phyloP scores from a whole-genome alignment of 2,797 vertebrate genomes.

The Echiichthys vipera region DNA sequence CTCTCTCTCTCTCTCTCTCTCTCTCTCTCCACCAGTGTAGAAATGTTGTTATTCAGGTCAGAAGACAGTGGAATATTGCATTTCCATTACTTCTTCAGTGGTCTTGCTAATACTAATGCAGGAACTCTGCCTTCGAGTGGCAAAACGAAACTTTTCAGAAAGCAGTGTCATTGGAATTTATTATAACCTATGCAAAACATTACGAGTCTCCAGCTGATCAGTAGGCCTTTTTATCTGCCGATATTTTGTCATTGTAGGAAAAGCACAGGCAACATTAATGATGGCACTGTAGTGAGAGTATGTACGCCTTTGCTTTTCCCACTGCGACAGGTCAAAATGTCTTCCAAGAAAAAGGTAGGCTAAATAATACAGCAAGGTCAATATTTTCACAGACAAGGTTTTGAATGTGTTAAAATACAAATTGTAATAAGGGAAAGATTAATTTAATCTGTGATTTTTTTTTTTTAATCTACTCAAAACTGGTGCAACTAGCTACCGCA shows the following conservation, averaged over 20 bases:
- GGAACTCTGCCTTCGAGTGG: slow-evolving; percentile 13
- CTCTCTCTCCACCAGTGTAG: slow-evolving; percentile 53
- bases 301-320: not conserved
- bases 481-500: not conserved
- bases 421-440: not conserved
- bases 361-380: not conserved
- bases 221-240: not conserved
- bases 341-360: not conserved
- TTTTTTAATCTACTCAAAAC: not conserved
- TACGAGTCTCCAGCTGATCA: not conserved
- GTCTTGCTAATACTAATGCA: slow-evolving; percentile 20
- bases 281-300: not conserved
- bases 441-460: not conserved
- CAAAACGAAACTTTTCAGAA: slow-evolving; percentile 2
- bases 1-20: slow-evolving; percentile 29
- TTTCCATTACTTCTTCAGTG: slow-evolving; percentile 56
- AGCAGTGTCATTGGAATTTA: not conserved
- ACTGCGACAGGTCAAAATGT: not conserved
- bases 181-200: not conserved
- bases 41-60: slow-evolving; percentile 75
- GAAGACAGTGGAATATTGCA: slow-evolving; percentile 62
- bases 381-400: not conserved
- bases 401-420: not conserved
- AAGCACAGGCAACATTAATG: not conserved
- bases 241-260: not conserved